Conservation (phyloP, 2,888 invertebrate genomes). For the Drosophila antonietae region DNA sequence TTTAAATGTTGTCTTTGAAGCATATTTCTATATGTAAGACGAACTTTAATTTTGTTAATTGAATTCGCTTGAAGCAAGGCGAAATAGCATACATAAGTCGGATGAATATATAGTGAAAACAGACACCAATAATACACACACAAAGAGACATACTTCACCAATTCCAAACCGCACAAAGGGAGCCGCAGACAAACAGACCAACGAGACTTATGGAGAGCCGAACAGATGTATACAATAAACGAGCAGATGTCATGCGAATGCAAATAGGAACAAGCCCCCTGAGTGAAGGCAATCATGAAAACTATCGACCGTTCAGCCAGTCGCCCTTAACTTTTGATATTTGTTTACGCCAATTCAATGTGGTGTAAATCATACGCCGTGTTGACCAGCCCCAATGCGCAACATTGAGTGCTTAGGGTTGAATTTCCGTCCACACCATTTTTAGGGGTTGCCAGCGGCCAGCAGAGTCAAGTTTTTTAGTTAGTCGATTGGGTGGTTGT, state of each 20-base stretch:
- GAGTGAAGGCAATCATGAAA: constrained; percentile 8
- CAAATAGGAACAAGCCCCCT: constrained; percentile 37
- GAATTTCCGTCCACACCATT: constrained; percentile 36
- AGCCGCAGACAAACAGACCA: constrained; percentile 13
- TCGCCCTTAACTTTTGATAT: constrained; percentile 26
- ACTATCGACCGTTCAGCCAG: constrained; percentile 51
- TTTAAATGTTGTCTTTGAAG: background rate
- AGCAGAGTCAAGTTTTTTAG: constrained; percentile 2
- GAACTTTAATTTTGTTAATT: constrained; percentile 56
- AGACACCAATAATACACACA: constrained; percentile 22
- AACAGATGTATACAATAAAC: constrained; percentile 16
- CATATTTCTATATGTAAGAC: background rate
- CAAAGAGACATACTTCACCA: constrained; percentile 48
- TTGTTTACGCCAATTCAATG: constrained; percentile 57
- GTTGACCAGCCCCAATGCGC: constrained; percentile 53
- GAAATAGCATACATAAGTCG: constrained; percentile 28
- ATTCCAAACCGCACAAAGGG: constrained; percentile 45
- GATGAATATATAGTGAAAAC: constrained; percentile 39
- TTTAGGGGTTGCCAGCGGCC: constrained; percentile 41
- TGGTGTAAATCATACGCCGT: constrained; percentile 47
- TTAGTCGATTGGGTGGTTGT: constrained; percentile 6
- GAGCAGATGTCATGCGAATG: constrained; percentile 42
- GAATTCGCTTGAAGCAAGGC: constrained; percentile 34
- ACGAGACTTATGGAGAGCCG: constrained; percentile 1
- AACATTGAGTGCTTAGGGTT: constrained; percentile 53